Percentiles rank a stretch among this genome's conserved stretches.
These are phyloP conservation scores for Synanthedon tipuliformis DNA, from an alignment of 2,888 invertebrate species.

Conservation along the genomic window DNA sequence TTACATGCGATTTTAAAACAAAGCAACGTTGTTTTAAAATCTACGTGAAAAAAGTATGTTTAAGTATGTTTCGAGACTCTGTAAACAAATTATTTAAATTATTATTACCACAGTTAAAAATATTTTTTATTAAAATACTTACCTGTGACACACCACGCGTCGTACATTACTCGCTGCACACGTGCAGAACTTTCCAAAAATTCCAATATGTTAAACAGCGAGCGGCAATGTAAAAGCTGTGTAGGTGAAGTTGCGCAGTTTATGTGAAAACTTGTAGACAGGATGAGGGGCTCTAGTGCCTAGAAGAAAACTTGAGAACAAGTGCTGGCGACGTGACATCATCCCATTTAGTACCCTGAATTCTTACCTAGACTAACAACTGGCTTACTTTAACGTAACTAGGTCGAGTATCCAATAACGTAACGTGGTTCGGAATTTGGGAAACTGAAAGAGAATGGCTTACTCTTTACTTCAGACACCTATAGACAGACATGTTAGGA, in stretches of 20 bases:
- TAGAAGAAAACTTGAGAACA: slow-evolving; percentile 44
- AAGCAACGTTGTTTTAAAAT: too few species aligned
- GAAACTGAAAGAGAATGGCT: too few species aligned
- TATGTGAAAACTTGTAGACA: slow-evolving; percentile 62
- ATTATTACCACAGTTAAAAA: too few species aligned
- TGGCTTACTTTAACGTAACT: neutral
- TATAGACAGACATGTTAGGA: too few species aligned
- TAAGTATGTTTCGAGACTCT: too few species aligned
- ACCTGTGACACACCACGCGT: neutral
- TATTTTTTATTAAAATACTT: too few species aligned
- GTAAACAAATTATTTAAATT: too few species aligned
- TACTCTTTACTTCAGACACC: too few species aligned
- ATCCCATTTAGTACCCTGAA: slow-evolving; percentile 23
- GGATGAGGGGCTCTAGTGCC: slow-evolving; percentile 34
- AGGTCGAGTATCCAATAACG: neutral
- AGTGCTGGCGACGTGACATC: slow-evolving; percentile 57
- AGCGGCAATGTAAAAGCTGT: slow-evolving; percentile 27
- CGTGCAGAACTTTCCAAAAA: slow-evolving; percentile 7
- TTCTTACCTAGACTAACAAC: slow-evolving; percentile 2
- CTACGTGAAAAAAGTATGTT: too few species aligned
- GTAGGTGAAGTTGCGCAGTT: slow-evolving; percentile 51
- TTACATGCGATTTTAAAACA: too few species aligned
- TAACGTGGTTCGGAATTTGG: neutral
- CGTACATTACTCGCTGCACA: neutral
- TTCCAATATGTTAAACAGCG: slow-evolving; percentile 45